These are phyloP conservation scores for Athalia cordata DNA, from an alignment of 2,888 invertebrate genomes.

Conservation along the genomic window DNA sequence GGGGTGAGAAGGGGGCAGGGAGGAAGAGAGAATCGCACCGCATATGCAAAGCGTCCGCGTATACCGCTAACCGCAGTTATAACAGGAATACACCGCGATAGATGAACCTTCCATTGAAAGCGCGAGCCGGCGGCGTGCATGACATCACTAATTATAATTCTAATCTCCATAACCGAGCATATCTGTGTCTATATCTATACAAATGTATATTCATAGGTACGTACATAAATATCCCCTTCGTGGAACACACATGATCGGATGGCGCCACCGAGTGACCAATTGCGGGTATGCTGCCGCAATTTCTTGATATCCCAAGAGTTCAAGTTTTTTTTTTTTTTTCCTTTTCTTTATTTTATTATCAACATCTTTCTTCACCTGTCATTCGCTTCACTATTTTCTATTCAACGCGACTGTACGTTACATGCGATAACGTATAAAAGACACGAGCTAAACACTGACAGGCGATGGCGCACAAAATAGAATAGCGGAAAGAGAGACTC, in stretches of 20 bases:
- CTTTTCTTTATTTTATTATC: no score
- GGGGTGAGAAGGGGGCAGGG: slow-evolving; percentile 27
- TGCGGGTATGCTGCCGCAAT: no score
- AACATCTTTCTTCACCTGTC: no score
- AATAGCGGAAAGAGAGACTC: no score
- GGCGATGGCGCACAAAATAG: no score
- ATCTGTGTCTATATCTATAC: neutral
- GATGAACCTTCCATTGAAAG: slow-evolving; percentile 70
- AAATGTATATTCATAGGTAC: neutral
- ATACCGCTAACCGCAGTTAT: slow-evolving; percentile 57
- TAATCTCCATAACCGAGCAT: slow-evolving; percentile 34
- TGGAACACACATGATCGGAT: neutral
- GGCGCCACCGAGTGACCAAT: neutral
- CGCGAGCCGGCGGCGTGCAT: slow-evolving; percentile 62
- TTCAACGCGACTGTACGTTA: no score
- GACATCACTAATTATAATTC: slow-evolving; percentile 67
- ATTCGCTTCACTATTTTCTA: no score
- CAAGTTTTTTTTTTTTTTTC: no score
- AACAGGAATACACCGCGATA: slow-evolving; percentile 68
- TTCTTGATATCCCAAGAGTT: no score
- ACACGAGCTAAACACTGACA: no score
- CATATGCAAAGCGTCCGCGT: slow-evolving; percentile 67
- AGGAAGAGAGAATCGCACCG: slow-evolving; percentile 39
- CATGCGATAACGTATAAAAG: no score
- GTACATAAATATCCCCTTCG: slow-evolving; percentile 3